Evolutionary conservation across 2,113 vertebrate species (phyloP).

Genomic region (Orcinus orca): DNA sequence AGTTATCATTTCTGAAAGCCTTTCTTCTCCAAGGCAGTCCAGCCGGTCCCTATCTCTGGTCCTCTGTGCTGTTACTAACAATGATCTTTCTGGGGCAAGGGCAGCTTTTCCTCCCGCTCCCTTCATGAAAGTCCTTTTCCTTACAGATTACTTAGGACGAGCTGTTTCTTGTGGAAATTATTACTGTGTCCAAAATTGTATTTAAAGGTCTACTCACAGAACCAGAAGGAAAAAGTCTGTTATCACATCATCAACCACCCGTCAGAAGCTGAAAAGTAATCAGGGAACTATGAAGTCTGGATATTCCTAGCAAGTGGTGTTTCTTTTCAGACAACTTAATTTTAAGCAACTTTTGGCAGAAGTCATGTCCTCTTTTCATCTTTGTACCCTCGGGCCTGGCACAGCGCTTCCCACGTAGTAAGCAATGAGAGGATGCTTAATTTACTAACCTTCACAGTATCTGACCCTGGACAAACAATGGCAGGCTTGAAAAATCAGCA

Average conservation of each 20-base stretch:
- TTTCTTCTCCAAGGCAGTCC: neutral
- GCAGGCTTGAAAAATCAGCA: neutral
- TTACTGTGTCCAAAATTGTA: neutral
- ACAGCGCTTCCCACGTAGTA: fast-evolving
- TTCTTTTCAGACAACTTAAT: neutral
- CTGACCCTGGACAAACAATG: too few species aligned
- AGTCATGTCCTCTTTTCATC: neutral
- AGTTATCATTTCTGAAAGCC: neutral
- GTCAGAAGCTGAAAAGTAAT: neutral
- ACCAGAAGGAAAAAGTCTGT: neutral
- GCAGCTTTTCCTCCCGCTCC: neutral
- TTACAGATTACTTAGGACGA: neutral
- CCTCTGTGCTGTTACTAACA: neutral
- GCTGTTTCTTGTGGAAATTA: neutral
- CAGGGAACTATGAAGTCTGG: neutral
- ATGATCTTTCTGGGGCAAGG: neutral
- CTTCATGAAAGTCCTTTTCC: neutral
- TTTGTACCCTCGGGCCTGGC: neutral
- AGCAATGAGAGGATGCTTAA: fast-evolving
- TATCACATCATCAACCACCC: neutral
- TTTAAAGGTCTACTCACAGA: neutral
- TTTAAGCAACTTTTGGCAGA: neutral
- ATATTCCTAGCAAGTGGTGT: neutral
- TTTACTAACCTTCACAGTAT: fast-evolving
- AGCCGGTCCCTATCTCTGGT: neutral